phyloP scores from a whole-genome alignment of 2,113 vertebrate species.

The Galbula dea region DNA sequence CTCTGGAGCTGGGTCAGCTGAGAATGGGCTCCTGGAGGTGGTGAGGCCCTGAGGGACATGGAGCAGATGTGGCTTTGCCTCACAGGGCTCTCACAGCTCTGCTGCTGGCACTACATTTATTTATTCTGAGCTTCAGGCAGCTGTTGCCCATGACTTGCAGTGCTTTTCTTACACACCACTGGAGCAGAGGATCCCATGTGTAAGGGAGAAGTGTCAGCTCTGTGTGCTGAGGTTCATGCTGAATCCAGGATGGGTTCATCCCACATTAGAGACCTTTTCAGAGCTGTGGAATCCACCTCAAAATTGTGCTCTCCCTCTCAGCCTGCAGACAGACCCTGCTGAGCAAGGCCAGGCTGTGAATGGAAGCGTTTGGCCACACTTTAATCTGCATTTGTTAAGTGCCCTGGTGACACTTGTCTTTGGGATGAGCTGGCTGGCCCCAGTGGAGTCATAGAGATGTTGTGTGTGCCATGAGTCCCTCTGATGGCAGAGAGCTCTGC shows the following conservation, averaged over 20 bases:
- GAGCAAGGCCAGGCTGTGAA: not conserved
- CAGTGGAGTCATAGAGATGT: not conserved
- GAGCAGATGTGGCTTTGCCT: not conserved
- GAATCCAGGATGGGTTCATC: not conserved
- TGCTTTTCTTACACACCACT: rapidly evolving
- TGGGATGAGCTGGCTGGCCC: not conserved
- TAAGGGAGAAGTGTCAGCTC: not conserved
- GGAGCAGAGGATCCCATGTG: not conserved
- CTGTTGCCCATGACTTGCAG: rapidly evolving
- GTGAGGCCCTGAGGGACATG: rapidly evolving
- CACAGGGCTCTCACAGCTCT: rapidly evolving
- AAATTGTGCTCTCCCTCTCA: not conserved
- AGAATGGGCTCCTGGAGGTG: rapidly evolving
- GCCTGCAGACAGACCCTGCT: not conserved
- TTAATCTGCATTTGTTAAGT: not conserved
- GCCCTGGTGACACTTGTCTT: not conserved
- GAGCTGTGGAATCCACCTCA: not conserved
- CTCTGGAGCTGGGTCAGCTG: not conserved
- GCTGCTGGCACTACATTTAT: rapidly evolving
- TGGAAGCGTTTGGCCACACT: not conserved
- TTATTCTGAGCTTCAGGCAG: not conserved
- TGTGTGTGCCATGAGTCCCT: not conserved
- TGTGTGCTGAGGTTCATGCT: not conserved
- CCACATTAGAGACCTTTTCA: rapidly evolving
- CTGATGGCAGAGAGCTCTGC: not conserved